A percentile compares a stretch with the other conserved stretches of the same genome.
These are phyloP conservation scores for Podarcis cretensis DNA, from an alignment of 2,113 vertebrate species.

Conservation along the genomic window DNA sequence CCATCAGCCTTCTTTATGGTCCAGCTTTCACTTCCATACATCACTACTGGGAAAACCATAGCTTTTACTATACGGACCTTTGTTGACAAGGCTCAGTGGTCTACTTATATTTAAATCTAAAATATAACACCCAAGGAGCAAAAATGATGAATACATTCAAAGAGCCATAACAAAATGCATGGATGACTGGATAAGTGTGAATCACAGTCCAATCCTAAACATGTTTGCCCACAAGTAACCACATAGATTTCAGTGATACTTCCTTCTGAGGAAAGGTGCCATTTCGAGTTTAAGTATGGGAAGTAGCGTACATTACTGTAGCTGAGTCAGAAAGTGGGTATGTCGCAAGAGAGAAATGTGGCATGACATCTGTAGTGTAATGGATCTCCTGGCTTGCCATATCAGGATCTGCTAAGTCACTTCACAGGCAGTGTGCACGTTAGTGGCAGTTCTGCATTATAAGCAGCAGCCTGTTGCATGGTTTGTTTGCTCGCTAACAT, in stretches of 20 bases:
- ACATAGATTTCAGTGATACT: not conserved
- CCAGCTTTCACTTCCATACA: no score
- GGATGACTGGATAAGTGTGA: not conserved
- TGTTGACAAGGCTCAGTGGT: not conserved
- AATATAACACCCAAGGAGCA: not conserved
- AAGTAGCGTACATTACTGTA: not conserved
- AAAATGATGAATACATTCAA: not conserved
- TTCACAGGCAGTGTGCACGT: no score
- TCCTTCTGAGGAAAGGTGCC: not conserved
- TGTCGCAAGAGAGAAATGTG: not conserved
- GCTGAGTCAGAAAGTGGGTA: not conserved
- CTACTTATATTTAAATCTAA: not conserved
- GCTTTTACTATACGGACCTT: no score
- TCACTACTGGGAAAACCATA: no score
- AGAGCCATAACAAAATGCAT: not conserved
- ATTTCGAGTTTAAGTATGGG: not conserved
- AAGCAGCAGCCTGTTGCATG: no score
- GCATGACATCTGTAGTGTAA: no score
- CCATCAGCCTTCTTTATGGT: no score
- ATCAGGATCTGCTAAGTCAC: no score
- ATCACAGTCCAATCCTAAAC: not conserved
- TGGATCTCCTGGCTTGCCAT: no score
- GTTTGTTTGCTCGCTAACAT: no score
- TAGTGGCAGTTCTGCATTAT: no score
- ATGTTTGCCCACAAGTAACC: not conserved